phyloP scores from a whole-genome alignment of 2,113 vertebrate genomes.

The Acrocephalus kingi region DNA sequence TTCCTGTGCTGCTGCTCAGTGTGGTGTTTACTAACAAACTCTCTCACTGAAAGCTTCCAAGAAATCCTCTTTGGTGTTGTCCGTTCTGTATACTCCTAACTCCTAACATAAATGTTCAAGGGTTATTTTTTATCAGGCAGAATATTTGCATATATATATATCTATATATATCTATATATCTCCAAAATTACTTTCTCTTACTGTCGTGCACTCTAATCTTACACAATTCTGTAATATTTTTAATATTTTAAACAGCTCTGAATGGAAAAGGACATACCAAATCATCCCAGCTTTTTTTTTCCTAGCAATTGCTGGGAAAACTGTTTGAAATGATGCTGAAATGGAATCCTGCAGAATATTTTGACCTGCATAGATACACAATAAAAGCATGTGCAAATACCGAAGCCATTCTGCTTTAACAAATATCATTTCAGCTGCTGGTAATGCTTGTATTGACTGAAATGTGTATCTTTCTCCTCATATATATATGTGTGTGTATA shows the following conservation, averaged over 20 bases:
- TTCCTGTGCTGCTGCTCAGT: neutral
- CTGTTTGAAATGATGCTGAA: neutral
- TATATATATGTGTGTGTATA: too few species aligned
- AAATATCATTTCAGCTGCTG: neutral
- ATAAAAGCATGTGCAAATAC: neutral
- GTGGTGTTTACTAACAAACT: conserved; percentile 35
- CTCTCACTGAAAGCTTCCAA: neutral
- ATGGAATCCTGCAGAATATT: neutral
- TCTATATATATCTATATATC: neutral
- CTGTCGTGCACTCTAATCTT: neutral
- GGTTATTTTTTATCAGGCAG: neutral
- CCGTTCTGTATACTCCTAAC: neutral
- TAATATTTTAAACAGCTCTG: neutral
- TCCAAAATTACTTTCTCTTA: neutral
- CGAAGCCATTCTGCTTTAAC: neutral
- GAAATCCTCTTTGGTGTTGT: neutral
- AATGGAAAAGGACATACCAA: neutral
- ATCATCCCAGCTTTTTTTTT: neutral
- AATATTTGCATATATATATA: neutral
- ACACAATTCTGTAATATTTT: neutral
- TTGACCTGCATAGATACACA: neutral
- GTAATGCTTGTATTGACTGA: neutral
- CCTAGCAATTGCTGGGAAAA: neutral
- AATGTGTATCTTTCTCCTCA: neutral
- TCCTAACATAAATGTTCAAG: neutral